Percentiles rank a stretch among this genome's conserved stretches.
Conservation (phyloP, 2,797 vertebrate genomes). For the Muscicapa comitata region DNA sequence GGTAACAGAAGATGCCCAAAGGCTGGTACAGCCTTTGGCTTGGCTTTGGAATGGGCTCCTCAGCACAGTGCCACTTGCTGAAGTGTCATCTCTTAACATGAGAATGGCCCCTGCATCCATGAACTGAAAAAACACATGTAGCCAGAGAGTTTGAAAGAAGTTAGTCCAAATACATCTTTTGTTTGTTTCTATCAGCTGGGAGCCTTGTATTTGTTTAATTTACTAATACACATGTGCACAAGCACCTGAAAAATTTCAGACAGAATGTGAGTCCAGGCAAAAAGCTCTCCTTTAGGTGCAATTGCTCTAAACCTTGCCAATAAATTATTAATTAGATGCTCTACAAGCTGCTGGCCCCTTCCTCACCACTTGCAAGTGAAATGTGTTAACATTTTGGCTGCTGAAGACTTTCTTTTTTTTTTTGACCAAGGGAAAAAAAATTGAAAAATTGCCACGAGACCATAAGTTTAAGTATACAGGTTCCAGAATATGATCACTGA, state of each 20-base stretch:
- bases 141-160: neutral
- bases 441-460: neutral
- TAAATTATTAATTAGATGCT: neutral
- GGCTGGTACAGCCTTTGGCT: neutral
- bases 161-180: neutral
- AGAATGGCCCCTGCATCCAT: rapidly evolving
- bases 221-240: rapidly evolving
- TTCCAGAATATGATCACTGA: neutral
- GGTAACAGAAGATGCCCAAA: neutral
- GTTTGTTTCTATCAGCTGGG: neutral
- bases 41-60: neutral
- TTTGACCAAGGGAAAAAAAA: neutral
- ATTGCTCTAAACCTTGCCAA: neutral
- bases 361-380: neutral
- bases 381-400: neutral
- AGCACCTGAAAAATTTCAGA: neutral
- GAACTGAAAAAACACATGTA: neutral
- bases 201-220: neutral
- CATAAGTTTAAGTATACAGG: neutral
- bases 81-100: neutral
- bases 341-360: neutral
- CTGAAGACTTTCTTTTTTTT: neutral
- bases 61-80: neutral
- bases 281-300: neutral
- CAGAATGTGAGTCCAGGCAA: neutral